These are phyloP conservation scores for Geotrupes spiniger DNA, from an alignment of 2,888 invertebrate genomes.

Conservation along the genomic window DNA sequence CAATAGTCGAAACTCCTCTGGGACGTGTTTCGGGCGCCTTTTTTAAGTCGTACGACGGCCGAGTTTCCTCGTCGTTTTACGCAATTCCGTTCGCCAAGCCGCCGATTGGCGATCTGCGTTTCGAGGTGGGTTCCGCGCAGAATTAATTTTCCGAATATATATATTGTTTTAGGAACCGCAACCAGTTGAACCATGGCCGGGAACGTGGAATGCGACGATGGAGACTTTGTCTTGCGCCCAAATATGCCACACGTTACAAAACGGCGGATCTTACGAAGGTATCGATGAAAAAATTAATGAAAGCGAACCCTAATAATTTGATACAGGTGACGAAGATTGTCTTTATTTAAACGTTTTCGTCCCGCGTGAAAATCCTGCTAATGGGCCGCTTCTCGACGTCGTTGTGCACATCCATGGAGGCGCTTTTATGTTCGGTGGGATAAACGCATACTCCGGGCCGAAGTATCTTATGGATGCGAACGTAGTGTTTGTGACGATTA, in stretches of 20 bases:
- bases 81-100: not conserved
- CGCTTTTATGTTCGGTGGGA: constrained; percentile 61
- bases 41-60: not conserved
- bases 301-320: too few relatives aligned
- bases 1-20: constrained; percentile 19
- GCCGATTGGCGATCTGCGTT: not conserved
- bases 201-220: constrained; percentile 61
- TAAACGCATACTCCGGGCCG: constrained; percentile 54
- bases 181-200: constrained; percentile 56
- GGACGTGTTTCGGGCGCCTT: not conserved
- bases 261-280: not conserved
- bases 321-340: constrained; percentile 61
- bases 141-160: not conserved
- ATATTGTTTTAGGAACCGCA: constrained; percentile 49
- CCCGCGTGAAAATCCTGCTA: constrained; percentile 39
- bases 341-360: constrained; percentile 59
- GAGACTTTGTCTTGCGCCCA: constrained; percentile 3
- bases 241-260: constrained; percentile 9
- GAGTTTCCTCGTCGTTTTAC: not conserved
- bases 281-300: too few relatives aligned
- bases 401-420: constrained; percentile 62
- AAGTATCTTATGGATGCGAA: constrained; percentile 59
- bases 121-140: not conserved
- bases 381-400: constrained; percentile 51
- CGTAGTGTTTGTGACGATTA: constrained; percentile 62